Evolutionary conservation across 92 coral and sea anemone genomes (phyloP).

Genomic region (Epizoanthus rinbou): DNA sequence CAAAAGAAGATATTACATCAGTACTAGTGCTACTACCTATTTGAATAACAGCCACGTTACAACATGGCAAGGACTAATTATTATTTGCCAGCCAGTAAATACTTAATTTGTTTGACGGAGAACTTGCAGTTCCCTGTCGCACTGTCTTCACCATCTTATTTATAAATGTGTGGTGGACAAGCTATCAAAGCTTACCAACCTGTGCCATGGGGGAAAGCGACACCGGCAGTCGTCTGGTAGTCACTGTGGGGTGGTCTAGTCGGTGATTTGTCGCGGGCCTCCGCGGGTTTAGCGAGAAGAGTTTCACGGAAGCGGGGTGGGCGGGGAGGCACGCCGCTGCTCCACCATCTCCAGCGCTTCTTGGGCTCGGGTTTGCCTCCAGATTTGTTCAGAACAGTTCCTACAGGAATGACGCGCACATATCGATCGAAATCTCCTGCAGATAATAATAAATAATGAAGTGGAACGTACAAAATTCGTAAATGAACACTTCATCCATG

Average conservation of each 20-base stretch:
- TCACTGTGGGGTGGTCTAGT: conserved; percentile 88
- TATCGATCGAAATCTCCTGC: conserved; percentile 64
- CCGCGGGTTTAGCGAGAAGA: conserved; percentile 77
- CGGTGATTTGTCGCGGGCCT: conserved; percentile 70
- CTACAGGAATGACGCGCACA: conserved; percentile 60
- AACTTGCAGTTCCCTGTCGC: not conserved
- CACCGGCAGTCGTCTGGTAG: conserved; percentile 87
- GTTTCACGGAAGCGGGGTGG: conserved; percentile 93
- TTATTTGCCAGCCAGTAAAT: not conserved
- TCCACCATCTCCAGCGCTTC: conserved; percentile 92
- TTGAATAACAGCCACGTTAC: no score
- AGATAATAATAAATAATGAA: no score
- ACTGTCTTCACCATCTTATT: not conserved
- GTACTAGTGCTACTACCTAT: no score
- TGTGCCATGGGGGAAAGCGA: conserved; percentile 85
- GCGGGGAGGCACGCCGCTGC: conserved; percentile 80
- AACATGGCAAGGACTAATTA: not conserved
- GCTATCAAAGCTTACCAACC: conserved; percentile 64
- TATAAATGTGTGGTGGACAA: not conserved
- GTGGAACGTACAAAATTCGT: not conserved
- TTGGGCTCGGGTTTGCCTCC: conserved; percentile 76
- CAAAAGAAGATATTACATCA: no score
- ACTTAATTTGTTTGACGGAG: not conserved
- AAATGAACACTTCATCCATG: no score
- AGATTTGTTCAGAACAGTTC: conserved; percentile 72